Percentiles rank a stretch among this genome's conserved stretches.
Conservation (phyloP, 2,113 vertebrate species). For the Grus americana region DNA sequence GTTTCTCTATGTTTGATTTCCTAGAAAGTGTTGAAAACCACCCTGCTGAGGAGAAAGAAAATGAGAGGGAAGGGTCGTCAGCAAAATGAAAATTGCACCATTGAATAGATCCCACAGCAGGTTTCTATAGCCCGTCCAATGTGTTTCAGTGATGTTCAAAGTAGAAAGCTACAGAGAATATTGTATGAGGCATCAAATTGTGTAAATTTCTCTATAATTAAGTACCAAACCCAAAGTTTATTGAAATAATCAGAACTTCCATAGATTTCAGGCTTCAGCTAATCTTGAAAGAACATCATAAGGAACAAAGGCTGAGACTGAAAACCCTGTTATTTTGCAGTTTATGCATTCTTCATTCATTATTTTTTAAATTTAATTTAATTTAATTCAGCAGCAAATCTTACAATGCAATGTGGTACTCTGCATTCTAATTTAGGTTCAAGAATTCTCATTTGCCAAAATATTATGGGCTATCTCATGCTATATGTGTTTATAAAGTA, state of each 20-base stretch:
- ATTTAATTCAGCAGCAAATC: neutral
- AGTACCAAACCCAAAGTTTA: neutral
- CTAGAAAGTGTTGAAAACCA: neutral
- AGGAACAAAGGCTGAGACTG: neutral
- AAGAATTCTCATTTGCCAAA: neutral
- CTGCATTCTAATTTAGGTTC: neutral
- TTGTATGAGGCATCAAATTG: neutral
- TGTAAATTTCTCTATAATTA: neutral
- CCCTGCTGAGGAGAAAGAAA: neutral
- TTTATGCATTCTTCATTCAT: neutral
- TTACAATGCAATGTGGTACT: neutral
- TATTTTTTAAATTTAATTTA: neutral
- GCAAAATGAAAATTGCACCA: neutral
- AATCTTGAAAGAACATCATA: neutral
- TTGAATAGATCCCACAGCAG: neutral
- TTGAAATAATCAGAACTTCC: neutral
- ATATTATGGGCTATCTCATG: neutral
- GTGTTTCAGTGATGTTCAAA: neutral
- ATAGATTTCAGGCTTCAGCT: neutral
- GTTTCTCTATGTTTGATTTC: neutral
- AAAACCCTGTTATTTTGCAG: neutral
- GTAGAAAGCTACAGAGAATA: neutral
- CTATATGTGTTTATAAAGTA: neutral
- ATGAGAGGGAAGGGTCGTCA: neutral
- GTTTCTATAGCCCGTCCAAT: neutral